Evolutionary conservation across 2,888 invertebrate species (phyloP).

Genomic region (Craniophora ligustri): DNA sequence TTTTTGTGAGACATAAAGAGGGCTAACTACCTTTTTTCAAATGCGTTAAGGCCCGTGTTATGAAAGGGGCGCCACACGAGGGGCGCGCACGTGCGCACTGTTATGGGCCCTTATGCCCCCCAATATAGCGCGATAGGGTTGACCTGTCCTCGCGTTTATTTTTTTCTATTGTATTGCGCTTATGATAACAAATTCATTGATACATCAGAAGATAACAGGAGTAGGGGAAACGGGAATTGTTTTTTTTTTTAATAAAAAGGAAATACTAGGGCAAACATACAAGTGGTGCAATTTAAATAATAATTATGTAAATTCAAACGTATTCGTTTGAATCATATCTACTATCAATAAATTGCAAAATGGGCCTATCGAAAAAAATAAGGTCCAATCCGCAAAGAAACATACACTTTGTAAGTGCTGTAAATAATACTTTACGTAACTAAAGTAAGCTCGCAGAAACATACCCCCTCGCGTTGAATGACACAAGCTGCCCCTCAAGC

Average conservation of each 20-base stretch:
- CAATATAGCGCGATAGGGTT: constrained; percentile 73
- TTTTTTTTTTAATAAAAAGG: constrained; percentile 19
- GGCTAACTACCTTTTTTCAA: constrained; percentile 72
- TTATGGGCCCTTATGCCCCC: constrained; percentile 74
- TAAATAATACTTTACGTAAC: no score
- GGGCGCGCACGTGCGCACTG: constrained; percentile 79
- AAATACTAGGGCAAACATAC: not conserved
- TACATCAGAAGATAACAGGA: constrained; percentile 39
- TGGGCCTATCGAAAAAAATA: no score
- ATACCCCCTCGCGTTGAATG: constrained; percentile 2
- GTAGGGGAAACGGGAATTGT: not conserved
- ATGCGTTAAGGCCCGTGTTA: constrained; percentile 74
- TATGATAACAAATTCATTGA: constrained; percentile 60
- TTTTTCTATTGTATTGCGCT: constrained; percentile 59
- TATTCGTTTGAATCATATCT: no score
- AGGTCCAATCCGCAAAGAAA: no score
- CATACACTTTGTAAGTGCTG: no score
- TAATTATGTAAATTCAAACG: no score
- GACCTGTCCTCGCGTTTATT: constrained; percentile 70
- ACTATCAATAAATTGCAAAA: no score
- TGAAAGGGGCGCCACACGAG: constrained; percentile 57
- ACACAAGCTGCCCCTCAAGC: not conserved
- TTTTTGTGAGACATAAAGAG: constrained; percentile 68
- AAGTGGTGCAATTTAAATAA: not conserved
- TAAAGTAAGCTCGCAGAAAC: not conserved